These are phyloP conservation scores for Phyllostomus hastatus DNA, from an alignment of 2,113 vertebrate species.

Conservation along the genomic window DNA sequence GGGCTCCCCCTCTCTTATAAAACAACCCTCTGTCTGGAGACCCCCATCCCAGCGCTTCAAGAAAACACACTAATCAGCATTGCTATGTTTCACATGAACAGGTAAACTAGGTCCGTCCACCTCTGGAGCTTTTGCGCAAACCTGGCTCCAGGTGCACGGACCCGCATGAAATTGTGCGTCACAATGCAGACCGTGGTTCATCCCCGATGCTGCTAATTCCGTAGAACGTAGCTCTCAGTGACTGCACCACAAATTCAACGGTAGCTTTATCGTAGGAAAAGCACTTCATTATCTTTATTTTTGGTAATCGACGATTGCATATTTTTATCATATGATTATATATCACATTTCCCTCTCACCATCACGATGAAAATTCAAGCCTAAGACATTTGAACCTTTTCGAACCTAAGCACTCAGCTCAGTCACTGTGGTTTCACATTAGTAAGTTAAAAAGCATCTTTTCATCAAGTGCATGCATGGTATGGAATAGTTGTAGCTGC, in stretches of 20 bases:
- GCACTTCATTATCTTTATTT: neutral
- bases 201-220: neutral
- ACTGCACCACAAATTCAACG: neutral
- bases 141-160: neutral
- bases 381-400: neutral
- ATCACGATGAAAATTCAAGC: neutral
- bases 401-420: neutral
- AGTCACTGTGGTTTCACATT: neutral
- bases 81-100: neutral
- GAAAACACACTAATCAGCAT: neutral
- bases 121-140: neutral
- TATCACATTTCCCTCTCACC: neutral
- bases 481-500: neutral
- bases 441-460: neutral
- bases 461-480: neutral
- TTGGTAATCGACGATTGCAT: neutral
- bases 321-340: neutral
- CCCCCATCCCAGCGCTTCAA: neutral
- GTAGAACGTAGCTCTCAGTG: neutral
- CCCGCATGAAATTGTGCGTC: neutral
- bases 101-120: neutral
- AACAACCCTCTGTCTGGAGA: neutral
- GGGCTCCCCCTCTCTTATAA: no score
- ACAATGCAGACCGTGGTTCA: neutral
- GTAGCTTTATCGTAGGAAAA: neutral